phyloP scores from a whole-genome alignment of 1,140 invertebrate species.

The Harlomillsia oculata region DNA sequence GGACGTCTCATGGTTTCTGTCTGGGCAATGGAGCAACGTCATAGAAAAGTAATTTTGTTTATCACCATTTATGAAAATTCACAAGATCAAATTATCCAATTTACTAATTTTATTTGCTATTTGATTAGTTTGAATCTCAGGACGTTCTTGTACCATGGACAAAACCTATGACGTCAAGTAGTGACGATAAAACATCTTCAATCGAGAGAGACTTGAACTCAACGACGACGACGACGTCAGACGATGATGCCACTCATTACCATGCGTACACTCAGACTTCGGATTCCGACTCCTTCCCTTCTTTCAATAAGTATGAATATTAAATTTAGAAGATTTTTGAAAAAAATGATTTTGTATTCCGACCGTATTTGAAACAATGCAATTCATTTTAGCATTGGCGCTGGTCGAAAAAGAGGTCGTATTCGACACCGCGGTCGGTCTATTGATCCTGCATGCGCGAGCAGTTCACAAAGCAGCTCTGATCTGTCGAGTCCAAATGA shows the following conservation, averaged over 20 bases:
- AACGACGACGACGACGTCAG: constrained; percentile 49
- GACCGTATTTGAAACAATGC: not conserved
- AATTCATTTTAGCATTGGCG: constrained; percentile 31
- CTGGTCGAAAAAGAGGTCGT: constrained; percentile 39
- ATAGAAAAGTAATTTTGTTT: constrained; percentile 54
- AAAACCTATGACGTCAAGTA: constrained; percentile 51
- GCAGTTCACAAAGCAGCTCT: constrained; percentile 61
- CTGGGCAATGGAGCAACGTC: constrained; percentile 92
- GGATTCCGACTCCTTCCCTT: constrained; percentile 49
- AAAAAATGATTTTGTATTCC: not conserved
- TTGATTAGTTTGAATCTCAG: constrained; percentile 66
- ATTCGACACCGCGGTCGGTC: constrained; percentile 48
- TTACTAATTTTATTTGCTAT: not conserved
- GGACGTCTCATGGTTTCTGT: constrained; percentile 87
- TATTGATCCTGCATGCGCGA: constrained; percentile 49
- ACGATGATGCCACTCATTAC: constrained; percentile 52
- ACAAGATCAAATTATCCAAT: not conserved
- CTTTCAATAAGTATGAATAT: too few species aligned
- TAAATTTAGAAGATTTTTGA: too few species aligned
- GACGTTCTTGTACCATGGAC: constrained; percentile 95
- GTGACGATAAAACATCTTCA: constrained; percentile 51
- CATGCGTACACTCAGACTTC: constrained; percentile 56
- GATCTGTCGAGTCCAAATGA: constrained; percentile 82
- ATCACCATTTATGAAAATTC: not conserved
- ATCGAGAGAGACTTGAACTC: constrained; percentile 50